Evolutionary conservation across 35 echinoderm and acorn worm species (phyloP).

Genomic region (Diadema setosum): DNA sequence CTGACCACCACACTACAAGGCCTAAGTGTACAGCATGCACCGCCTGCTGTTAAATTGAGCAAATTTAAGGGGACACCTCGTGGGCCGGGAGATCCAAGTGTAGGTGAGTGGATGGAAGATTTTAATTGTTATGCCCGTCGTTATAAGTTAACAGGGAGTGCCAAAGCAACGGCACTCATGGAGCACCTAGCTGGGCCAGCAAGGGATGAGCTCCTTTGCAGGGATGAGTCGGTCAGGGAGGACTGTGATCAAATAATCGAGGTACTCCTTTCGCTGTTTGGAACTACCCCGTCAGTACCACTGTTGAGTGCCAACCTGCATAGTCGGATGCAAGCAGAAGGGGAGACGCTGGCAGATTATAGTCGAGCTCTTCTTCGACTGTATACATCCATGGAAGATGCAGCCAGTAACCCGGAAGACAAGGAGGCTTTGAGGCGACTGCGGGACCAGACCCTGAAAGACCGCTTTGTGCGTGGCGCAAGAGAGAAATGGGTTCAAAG

Average conservation of each 20-base stretch:
- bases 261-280: constrained; percentile 11
- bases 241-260: not conserved
- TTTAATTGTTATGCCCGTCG: not conserved
- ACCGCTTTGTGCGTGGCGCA: constrained; percentile 30
- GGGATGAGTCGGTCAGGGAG: not conserved
- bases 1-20: no score
- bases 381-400: constrained; percentile 26
- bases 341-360: constrained; percentile 25
- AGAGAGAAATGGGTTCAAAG: constrained; percentile 35
- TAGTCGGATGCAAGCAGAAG: constrained; percentile 2
- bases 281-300: not conserved
- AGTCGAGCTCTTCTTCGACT: constrained; percentile 1
- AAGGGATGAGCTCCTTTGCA: not conserved
- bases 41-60: no score
- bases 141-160: not conserved
- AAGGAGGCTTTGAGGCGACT: constrained; percentile 5
- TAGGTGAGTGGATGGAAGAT: no score
- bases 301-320: not conserved
- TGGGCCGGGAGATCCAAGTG: no score
- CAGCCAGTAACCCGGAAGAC: not conserved
- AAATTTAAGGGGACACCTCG: no score
- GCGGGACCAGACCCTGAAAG: not conserved
- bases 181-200: not conserved
- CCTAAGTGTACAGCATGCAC: no score
- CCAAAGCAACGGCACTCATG: not conserved